Evolutionary conservation across 2,113 vertebrate species (phyloP).

Genomic region (Barnardius zonarius): DNA sequence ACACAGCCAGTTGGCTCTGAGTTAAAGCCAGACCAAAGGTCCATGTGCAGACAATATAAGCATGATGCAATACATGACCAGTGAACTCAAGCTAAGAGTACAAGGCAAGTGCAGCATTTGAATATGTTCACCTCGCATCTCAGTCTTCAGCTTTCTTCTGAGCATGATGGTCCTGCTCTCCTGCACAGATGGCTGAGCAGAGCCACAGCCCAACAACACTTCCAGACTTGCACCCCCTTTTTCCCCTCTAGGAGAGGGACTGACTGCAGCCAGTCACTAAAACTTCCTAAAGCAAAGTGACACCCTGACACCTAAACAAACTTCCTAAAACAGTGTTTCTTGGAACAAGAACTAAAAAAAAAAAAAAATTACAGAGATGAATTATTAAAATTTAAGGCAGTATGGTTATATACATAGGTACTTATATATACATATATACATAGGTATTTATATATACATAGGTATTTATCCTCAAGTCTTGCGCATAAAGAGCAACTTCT

Average conservation of each 20-base stretch:
- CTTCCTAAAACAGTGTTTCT: not conserved
- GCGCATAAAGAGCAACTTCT: not conserved
- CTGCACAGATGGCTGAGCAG: not conserved
- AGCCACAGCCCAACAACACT: not conserved
- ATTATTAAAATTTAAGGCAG: not conserved
- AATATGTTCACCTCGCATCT: not conserved
- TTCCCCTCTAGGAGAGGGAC: not conserved
- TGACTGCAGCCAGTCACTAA: not conserved
- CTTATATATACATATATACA: not conserved
- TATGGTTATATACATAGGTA: not conserved
- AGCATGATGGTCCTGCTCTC: not conserved
- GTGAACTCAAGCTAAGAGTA: not conserved
- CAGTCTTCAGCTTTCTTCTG: not conserved
- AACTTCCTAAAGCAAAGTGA: not conserved
- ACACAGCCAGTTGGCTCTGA: not conserved
- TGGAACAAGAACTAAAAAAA: not conserved
- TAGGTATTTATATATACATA: not conserved
- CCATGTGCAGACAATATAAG: rapidly evolving
- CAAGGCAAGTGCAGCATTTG: not conserved
- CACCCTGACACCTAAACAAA: not conserved
- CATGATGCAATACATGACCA: rapidly evolving
- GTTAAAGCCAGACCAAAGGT: not conserved
- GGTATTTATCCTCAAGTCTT: not conserved
- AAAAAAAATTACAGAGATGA: not conserved
- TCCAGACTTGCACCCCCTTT: not conserved